Percentiles rank a stretch among this genome's conserved stretches.
These are phyloP conservation scores for Eriosoma lanigerum DNA, from an alignment of 1,140 invertebrate species.

Conservation along the genomic window DNA sequence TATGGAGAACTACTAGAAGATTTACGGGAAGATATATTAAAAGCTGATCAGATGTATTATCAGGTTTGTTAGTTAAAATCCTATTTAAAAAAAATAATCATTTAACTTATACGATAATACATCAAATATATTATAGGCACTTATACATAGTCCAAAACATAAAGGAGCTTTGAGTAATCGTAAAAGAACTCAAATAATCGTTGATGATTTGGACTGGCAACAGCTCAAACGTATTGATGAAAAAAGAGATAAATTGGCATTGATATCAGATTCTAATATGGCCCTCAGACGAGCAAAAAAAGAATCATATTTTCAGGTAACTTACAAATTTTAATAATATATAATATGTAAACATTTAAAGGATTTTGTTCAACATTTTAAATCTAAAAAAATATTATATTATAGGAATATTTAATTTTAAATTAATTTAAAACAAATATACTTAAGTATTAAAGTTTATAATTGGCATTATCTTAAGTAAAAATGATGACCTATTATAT, in stretches of 20 bases:
- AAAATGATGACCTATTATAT: too few species aligned
- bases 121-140: slow-evolving; percentile 62
- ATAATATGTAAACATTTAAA: too few species aligned
- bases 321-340: too few species aligned
- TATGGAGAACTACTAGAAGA: slow-evolving; percentile 94
- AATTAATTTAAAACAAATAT: too few species aligned
- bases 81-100: background rate
- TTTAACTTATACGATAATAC: background rate
- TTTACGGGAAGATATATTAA: slow-evolving; percentile 79
- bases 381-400: too few species aligned
- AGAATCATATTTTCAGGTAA: slow-evolving; percentile 79
- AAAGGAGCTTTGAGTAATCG: slow-evolving; percentile 76
- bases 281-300: slow-evolving; percentile 85
- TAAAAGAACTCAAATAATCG: slow-evolving; percentile 80
- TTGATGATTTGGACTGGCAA: slow-evolving; percentile 84
- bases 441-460: too few species aligned
- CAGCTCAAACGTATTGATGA: slow-evolving; percentile 80
- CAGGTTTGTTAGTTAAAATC: slow-evolving; percentile 53
- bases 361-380: too few species aligned
- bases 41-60: slow-evolving; percentile 86
- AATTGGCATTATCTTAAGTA: too few species aligned
- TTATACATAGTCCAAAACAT: slow-evolving; percentile 81
- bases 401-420: too few species aligned
- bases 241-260: slow-evolving; percentile 78
- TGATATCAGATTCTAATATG: slow-evolving; percentile 76